Percentiles rank a stretch among this genome's conserved stretches.
phyloP scores from a whole-genome alignment of 2,888 invertebrate genomes.

The Stramonita haemastoma region DNA sequence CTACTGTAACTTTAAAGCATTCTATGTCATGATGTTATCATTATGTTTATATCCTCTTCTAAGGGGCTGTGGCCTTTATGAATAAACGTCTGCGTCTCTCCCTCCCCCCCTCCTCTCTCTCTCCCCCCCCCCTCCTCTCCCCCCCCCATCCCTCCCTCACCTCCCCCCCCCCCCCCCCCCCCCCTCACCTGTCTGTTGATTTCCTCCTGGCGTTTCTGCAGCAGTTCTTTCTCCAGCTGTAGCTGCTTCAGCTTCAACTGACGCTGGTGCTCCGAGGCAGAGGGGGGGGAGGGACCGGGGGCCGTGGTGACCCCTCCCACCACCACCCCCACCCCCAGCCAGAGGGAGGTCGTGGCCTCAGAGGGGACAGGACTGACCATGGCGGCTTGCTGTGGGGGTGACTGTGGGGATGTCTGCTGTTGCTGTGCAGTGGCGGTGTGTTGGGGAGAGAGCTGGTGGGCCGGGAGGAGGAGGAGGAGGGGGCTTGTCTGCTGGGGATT shows the following conservation, averaged over 20 bases:
- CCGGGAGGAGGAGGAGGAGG: neutral
- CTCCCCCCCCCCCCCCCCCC: neutral
- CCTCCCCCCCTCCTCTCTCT: neutral
- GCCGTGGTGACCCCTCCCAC: too few relatives aligned
- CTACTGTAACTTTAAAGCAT: too few relatives aligned
- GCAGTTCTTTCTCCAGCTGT: constrained; percentile 91
- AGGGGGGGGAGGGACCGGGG: constrained; percentile 43
- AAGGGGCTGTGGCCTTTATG: too few relatives aligned
- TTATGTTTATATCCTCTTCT: too few relatives aligned
- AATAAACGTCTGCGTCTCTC: too few relatives aligned
- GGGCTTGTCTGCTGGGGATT: constrained; percentile 75
- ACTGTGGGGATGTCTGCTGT: constrained; percentile 77
- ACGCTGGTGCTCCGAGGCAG: constrained; percentile 52
- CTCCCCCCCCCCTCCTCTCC: neutral
- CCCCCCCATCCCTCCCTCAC: neutral
- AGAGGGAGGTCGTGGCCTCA: constrained; percentile 39
- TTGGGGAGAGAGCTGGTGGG: constrained; percentile 8
- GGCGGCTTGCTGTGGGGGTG: constrained; percentile 79
- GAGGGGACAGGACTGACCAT: constrained; percentile 71
- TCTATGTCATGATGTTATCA: too few relatives aligned
- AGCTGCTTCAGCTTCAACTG: constrained; percentile 81
- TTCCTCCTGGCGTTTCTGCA: constrained; percentile 93
- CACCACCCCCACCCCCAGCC: constrained; percentile 32
- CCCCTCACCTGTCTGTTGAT: constrained; percentile 77
- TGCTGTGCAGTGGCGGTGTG: constrained; percentile 72